Percentiles rank a stretch among this genome's conserved stretches.
Conservation (phyloP, 2,888 invertebrate genomes). For the Rhopalosiphum nymphaeae region DNA sequence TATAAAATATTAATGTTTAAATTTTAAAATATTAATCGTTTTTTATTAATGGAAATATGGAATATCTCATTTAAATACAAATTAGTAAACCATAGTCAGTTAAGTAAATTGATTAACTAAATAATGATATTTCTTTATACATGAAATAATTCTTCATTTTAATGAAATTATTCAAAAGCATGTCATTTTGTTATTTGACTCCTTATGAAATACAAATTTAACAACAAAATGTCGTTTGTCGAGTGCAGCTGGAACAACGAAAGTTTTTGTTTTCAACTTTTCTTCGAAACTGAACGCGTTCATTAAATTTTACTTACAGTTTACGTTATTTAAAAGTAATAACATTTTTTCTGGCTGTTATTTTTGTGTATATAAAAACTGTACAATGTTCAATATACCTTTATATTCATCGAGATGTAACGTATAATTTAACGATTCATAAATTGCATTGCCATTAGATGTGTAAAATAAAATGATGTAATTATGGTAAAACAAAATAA, state of each 20-base stretch:
- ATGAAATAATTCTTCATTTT: neutral
- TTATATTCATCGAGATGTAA: conserved; percentile 5
- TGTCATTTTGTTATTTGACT: conserved; percentile 19
- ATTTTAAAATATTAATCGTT: neutral
- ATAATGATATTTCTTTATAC: neutral
- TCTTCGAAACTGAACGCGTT: conserved; percentile 26
- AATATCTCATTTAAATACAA: neutral
- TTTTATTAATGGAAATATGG: neutral
- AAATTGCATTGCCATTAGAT: neutral
- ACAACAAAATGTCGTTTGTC: conserved; percentile 21
- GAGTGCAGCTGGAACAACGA: conserved; percentile 38
- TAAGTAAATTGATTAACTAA: neutral
- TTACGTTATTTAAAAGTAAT: conserved; percentile 39
- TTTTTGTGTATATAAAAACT: neutral
- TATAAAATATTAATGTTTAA: neutral
- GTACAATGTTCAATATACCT: neutral
- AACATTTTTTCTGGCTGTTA: neutral
- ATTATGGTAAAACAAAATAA: neutral
- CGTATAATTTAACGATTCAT: neutral
- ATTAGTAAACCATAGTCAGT: neutral
- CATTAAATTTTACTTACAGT: conserved; percentile 32
- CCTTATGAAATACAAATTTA: conserved; percentile 27
- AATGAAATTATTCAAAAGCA: conserved; percentile 29
- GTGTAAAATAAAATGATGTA: neutral
- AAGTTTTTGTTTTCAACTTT: conserved; percentile 48